Conservation (phyloP, 2,113 vertebrate genomes). For the Mola mola region DNA sequence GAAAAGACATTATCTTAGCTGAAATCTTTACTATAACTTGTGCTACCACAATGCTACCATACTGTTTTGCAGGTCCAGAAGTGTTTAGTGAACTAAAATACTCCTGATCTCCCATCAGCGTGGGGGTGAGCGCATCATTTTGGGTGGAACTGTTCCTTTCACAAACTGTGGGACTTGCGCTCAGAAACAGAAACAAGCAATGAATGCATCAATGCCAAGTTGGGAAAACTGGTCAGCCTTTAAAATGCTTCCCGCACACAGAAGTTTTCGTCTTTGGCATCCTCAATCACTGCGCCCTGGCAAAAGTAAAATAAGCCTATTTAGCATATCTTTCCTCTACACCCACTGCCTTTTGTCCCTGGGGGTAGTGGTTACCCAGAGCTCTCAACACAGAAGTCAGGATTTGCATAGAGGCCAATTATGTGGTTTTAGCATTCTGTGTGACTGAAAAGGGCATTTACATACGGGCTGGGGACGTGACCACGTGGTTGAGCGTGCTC, state of each 20-base stretch:
- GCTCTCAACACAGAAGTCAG: constrained; percentile 51
- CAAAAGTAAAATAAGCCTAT: constrained; percentile 36
- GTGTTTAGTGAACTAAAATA: not conserved
- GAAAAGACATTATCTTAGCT: no score
- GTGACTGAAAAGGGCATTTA: constrained; percentile 61
- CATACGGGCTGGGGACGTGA: constrained; percentile 30
- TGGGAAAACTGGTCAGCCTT: constrained; percentile 12
- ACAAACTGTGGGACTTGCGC: not conserved
- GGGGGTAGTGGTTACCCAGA: not conserved
- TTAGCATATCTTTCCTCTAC: constrained; percentile 56
- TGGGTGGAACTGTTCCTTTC: not conserved
- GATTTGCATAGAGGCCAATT: constrained; percentile 66
- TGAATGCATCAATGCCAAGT: not conserved
- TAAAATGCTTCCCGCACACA: constrained; percentile 25
- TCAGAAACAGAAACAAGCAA: not conserved
- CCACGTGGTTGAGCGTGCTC: constrained; percentile 51
- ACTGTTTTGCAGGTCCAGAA: no score
- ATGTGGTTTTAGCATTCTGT: constrained; percentile 65
- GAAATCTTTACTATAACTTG: no score
- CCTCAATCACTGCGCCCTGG: constrained; percentile 14
- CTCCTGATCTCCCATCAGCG: no score
- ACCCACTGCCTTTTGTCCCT: constrained; percentile 16
- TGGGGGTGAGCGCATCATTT: no score
- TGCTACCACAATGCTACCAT: no score
- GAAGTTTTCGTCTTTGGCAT: constrained; percentile 28